Conservation (phyloP, 23 tunicate species). For the Ascidia mentula region DNA sequence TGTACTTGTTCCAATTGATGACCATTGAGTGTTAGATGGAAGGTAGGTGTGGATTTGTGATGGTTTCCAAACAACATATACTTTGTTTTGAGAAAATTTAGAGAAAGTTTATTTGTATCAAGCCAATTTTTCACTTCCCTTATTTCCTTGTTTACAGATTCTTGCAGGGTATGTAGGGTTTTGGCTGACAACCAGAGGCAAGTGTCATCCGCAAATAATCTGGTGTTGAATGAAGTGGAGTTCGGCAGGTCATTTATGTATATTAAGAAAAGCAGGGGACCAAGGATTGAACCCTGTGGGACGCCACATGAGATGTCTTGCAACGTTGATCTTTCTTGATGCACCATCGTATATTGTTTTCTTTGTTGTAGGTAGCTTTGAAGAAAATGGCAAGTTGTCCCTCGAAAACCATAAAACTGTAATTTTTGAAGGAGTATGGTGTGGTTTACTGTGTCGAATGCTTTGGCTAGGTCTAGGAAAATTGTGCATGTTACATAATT, state of each 20-base stretch:
- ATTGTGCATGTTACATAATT: neutral
- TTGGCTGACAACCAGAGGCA: neutral
- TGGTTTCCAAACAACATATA: slow-evolving; percentile 13
- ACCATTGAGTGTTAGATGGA: slow-evolving; percentile 2
- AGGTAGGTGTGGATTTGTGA: neutral
- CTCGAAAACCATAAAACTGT: slow-evolving; percentile 21
- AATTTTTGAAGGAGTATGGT: slow-evolving; percentile 16
- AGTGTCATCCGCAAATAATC: slow-evolving; percentile 4
- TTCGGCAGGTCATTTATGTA: slow-evolving; percentile 3
- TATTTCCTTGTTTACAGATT: neutral
- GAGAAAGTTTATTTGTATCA: neutral
- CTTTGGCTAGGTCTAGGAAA: slow-evolving; percentile 14
- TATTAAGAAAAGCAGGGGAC: neutral
- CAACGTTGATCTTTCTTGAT: neutral
- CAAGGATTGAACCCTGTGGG: slow-evolving; percentile 3
- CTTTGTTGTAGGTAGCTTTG: neutral
- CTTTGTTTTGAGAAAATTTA: slow-evolving; percentile 5
- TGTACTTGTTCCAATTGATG: neutral
- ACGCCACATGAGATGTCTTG: neutral
- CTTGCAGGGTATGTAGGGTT: neutral
- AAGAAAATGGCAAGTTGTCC: neutral
- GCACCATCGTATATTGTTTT: neutral
- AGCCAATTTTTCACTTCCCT: neutral
- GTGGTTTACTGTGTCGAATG: slow-evolving; percentile 16
- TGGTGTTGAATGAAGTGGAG: neutral